Evolutionary conservation across 2,797 vertebrate genomes (phyloP).

Genomic region (Aulostomus chinensis): DNA sequence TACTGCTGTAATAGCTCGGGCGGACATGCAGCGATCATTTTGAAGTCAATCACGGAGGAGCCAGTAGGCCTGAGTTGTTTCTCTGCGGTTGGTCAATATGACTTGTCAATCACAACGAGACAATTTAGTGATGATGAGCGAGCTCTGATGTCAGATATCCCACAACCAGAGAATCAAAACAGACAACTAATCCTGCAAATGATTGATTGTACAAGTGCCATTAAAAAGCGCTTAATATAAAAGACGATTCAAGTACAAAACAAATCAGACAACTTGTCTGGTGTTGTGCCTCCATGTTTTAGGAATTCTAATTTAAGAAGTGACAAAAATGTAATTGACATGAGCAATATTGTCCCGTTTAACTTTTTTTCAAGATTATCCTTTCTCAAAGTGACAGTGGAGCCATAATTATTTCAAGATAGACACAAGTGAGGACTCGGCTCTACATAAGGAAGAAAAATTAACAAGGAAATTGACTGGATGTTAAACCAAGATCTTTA

Average conservation of each 20-base stretch:
- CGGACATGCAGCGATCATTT: slow-evolving; percentile 27
- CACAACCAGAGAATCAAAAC: slow-evolving; percentile 36
- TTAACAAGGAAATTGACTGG: slow-evolving; percentile 1
- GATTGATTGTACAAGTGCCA: slow-evolving; percentile 32
- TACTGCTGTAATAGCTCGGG: slow-evolving; percentile 13
- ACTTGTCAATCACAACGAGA: slow-evolving; percentile 53
- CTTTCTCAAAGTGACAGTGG: slow-evolving; percentile 9
- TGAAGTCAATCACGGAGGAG: slow-evolving; percentile 25
- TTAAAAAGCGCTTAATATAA: slow-evolving; percentile 16
- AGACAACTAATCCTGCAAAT: slow-evolving; percentile 32
- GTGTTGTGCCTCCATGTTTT: neutral
- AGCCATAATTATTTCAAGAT: slow-evolving; percentile 7
- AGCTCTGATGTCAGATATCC: slow-evolving; percentile 18
- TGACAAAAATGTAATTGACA: slow-evolving; percentile 6
- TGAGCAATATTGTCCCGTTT: neutral
- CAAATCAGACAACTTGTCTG: slow-evolving; percentile 3
- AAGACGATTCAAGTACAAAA: slow-evolving; percentile 11
- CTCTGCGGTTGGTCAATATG: slow-evolving; percentile 39
- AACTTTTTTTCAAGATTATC: neutral
- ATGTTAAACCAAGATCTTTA: neutral
- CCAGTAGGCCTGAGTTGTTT: slow-evolving; percentile 10
- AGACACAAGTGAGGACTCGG: neutral
- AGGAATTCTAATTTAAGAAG: slow-evolving; percentile 13
- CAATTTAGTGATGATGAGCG: slow-evolving; percentile 32
- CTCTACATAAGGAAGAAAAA: neutral